Base-by-base conservation (phyloP, 2,797 vertebrate species). In the Anabas testudineus region DNA sequence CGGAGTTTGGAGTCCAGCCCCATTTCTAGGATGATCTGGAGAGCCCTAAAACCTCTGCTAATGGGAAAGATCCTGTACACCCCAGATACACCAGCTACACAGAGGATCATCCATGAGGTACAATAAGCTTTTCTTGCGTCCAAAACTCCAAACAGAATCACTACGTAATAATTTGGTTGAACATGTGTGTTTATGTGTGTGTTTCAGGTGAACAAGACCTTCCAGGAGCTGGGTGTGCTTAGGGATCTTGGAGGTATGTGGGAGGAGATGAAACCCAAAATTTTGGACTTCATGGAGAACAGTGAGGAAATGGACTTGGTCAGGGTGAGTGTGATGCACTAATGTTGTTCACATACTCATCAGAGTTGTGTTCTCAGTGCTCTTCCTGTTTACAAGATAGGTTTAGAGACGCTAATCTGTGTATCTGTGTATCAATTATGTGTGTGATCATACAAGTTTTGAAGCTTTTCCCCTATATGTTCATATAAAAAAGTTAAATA, bases 11-110 rank as follows among this genome's bases (percentile, higher is more conserved):
- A 99, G 89, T 97, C 97, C 55, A 99, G 94, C 78, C 97, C 97
- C 0, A 95, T 98, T 77, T 99, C 97, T 73, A 95, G 96, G 67
- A 99, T 99, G 94, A 98, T 99, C 78, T 99, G 97, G 98, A 96
- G 95, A 81, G 97, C 97, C 32, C 91, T 99, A 71, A 99, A 99
- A 70, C 98, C 98, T 2, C 90, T 99, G 80, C 95, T 99, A 57
- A 91, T 99, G 86, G 98, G 98, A 48, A 99, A 99, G 93, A 96
- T 99, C 89, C 91, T 99, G 30, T 99, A 97, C 84, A 99, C 97
- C 7, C 98, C 97, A 8, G 96, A 97, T 78, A 98, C 96, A 3
- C 97, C 97, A 2, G 96, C 95, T 2, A 93, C 96, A 5, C 96
- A 95, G 83, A 94, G 88, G 83, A 95, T 99, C 78, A 97, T 99